Evolutionary conservation across 35 echinoderm and acorn worm genomes (phyloP).

Genomic region (Diadema setosum): DNA sequence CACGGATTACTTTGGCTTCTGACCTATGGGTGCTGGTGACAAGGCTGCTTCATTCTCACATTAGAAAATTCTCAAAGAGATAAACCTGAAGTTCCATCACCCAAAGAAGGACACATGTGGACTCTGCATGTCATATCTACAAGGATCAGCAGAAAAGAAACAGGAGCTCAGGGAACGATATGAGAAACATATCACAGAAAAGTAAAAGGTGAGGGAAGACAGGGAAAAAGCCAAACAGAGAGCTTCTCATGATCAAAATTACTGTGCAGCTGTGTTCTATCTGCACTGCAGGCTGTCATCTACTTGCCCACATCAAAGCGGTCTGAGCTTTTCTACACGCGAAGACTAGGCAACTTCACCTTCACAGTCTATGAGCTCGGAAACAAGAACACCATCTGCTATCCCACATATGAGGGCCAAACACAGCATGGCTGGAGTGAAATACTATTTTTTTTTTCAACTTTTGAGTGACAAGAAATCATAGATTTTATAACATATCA

Average conservation of each 20-base stretch:
- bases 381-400: slow-evolving; percentile 24
- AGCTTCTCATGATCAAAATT: not conserved
- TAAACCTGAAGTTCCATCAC: slow-evolving; percentile 50
- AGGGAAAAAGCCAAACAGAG: not conserved
- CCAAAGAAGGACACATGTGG: slow-evolving; percentile 62
- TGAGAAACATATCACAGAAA: not conserved
- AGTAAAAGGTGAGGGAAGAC: not conserved
- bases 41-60: no score
- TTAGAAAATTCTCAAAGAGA: not conserved
- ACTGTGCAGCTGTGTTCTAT: not conserved
- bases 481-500: no score
- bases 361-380: slow-evolving; percentile 41
- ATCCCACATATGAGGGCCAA: slow-evolving; percentile 13
- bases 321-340: slow-evolving; percentile 29
- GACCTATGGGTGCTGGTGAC: no score
- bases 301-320: not conserved
- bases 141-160: not conserved
- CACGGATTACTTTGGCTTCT: no score
- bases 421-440: slow-evolving; percentile 22
- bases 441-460: no score
- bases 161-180: not conserved
- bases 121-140: slow-evolving; percentile 30
- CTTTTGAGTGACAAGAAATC: no score
- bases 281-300: slow-evolving; percentile 24
- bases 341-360: slow-evolving; percentile 38